These are phyloP conservation scores for Pitta sordida DNA, from an alignment of 2,113 vertebrate species.

Conservation along the genomic window DNA sequence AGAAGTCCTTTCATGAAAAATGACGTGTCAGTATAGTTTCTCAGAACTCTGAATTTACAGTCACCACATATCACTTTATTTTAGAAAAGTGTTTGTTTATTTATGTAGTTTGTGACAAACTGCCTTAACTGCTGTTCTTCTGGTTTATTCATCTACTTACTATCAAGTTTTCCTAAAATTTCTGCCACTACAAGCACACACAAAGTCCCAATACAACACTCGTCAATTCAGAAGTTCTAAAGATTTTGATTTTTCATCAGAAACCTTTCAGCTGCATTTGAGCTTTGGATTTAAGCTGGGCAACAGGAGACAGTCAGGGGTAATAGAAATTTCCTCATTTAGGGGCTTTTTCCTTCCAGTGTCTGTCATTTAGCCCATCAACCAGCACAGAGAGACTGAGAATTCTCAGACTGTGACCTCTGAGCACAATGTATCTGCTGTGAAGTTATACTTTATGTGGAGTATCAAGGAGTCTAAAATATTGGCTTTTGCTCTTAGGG, in stretches of 20 bases:
- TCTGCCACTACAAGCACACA: background rate
- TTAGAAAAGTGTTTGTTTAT: background rate
- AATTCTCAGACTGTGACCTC: background rate
- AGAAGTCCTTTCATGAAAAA: background rate
- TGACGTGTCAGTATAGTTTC: background rate
- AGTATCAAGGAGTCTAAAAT: background rate
- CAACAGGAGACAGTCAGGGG: background rate
- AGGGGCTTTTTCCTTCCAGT: background rate
- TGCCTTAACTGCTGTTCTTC: background rate
- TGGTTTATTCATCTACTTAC: background rate
- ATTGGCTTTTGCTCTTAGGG: background rate
- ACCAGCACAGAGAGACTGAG: background rate
- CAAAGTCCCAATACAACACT: background rate
- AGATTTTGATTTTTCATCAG: background rate
- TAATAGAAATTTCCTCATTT: background rate
- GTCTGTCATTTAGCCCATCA: background rate
- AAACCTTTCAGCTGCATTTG: background rate
- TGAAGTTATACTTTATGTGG: background rate
- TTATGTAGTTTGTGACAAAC: background rate
- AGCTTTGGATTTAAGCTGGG: background rate
- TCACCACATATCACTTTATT: background rate
- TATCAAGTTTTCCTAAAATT: background rate
- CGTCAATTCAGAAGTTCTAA: background rate
- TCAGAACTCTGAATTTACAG: background rate
- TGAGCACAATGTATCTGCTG: background rate